These are phyloP conservation scores for Holothuria glaberrima DNA, from an alignment of 35 echinoderm and acorn worm genomes.

Conservation along the genomic window DNA sequence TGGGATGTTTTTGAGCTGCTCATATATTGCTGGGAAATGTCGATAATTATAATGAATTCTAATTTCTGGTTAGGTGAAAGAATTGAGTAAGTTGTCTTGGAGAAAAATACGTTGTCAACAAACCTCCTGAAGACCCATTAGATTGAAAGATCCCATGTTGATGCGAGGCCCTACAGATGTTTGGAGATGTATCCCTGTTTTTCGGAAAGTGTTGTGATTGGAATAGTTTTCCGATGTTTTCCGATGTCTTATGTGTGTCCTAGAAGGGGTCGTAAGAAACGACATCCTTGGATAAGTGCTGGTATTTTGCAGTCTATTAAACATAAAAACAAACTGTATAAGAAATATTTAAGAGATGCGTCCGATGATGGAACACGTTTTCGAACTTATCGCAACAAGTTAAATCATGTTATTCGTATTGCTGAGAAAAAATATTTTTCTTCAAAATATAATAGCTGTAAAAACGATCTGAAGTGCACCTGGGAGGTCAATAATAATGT, in stretches of 20 bases:
- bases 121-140: no score
- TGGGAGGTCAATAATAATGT: neutral
- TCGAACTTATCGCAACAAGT: slow-evolving; percentile 21
- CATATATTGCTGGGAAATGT: no score
- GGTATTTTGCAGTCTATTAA: neutral
- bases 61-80: no score
- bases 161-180: no score
- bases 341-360: slow-evolving; percentile 1
- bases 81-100: no score
- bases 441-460: slow-evolving; percentile 7
- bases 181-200: no score
- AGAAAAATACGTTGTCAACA: no score
- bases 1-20: no score
- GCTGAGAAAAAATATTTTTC: slow-evolving; percentile 17
- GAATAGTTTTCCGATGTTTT: no score
- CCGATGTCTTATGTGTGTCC: neutral
- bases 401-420: slow-evolving; percentile 25
- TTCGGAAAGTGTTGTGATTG: no score
- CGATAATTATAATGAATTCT: no score
- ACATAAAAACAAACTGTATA: neutral
- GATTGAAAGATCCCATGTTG: no score
- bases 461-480: slow-evolving; percentile 14
- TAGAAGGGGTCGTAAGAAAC: neutral
- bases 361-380: slow-evolving; percentile 19
- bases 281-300: slow-evolving; percentile 13